Base-by-base conservation (phyloP, 2,888 invertebrate species). In the Diarsia mendica region DNA sequence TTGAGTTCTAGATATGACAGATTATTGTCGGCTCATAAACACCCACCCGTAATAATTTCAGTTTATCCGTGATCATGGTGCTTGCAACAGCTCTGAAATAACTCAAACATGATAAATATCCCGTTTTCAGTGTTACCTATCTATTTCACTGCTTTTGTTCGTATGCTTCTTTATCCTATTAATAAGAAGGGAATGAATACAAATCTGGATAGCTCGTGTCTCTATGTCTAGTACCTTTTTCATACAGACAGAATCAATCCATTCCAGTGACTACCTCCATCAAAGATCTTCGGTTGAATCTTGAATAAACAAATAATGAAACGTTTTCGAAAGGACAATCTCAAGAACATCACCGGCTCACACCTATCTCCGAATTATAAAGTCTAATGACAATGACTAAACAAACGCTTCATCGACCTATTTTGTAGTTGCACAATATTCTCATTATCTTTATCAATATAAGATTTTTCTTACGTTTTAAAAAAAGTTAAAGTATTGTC, bases 321-420 rank as follows among this genome's bases (percentile, higher is more conserved):
- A 53, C 15, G 15, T 65, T 77, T 72, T 61, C 15, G 13, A 58
- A 73, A 53, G 33, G 39, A 23, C 61, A 68, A 55, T 5, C 8
- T 44, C 44, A 8, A 13, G n/a, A 13, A n/a, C n/a, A 8, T 44
- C 44, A 63, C 61, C 10, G 61, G 20, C 67, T 74, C 74, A 28
- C 28, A 78, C 69, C 58, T 64, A 70, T 55, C 65, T 55, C 51
- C 8, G 20, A 60, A 82, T 83, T 80, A 72, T 28, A 66, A 80
- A 77, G 55, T 80, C 18, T 71, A 82, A 82, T 73, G 63, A 46
- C 39, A n/a, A 18, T 55, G 60, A 55, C 39, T 39, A 6, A 1
- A 39, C 23, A 23, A 64, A 28, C 63, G 44, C 23, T 49, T 39
- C 69, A n/a, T 13, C 70, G 83, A 76, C 72, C 76, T 73, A 67